These are phyloP conservation scores for Sebastes oblongus DNA, from an alignment of 2,797 vertebrate genomes.

Conservation along the genomic window DNA sequence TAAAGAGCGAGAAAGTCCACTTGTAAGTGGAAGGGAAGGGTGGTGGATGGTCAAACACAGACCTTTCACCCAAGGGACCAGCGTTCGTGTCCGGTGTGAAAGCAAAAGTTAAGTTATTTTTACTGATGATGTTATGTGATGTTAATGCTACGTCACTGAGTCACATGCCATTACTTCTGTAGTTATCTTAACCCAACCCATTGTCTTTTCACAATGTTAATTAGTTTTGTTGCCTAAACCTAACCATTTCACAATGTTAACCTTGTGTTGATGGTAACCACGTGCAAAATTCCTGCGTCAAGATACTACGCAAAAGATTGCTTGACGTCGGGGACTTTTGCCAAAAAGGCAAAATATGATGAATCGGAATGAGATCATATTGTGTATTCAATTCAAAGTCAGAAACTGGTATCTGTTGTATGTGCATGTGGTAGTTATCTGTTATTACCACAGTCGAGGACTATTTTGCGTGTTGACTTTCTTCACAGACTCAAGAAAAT, in stretches of 20 bases:
- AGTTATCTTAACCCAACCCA: not conserved
- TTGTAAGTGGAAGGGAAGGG: fast-evolving
- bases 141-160: not conserved
- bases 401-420: not conserved
- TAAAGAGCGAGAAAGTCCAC: too few species aligned
- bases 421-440: too few species aligned
- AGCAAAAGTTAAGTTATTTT: too few species aligned
- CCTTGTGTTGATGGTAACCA: not conserved
- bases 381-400: not conserved
- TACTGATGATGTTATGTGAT: too few species aligned
- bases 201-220: not conserved
- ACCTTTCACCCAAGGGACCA: fast-evolving
- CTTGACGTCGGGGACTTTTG: not conserved
- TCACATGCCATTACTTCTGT: not conserved
- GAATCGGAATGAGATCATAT: not conserved
- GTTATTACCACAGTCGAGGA: not conserved
- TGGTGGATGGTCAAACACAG: too few species aligned
- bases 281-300: not conserved
- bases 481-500: not conserved
- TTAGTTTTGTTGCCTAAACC: too few species aligned
- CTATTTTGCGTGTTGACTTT: not conserved
- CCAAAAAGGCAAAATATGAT: not conserved
- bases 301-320: fast-evolving
- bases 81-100: too few species aligned
- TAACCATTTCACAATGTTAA: not conserved